These are phyloP conservation scores for Cephus nigrinus DNA, from an alignment of 2,888 invertebrate genomes.

Conservation along the genomic window DNA sequence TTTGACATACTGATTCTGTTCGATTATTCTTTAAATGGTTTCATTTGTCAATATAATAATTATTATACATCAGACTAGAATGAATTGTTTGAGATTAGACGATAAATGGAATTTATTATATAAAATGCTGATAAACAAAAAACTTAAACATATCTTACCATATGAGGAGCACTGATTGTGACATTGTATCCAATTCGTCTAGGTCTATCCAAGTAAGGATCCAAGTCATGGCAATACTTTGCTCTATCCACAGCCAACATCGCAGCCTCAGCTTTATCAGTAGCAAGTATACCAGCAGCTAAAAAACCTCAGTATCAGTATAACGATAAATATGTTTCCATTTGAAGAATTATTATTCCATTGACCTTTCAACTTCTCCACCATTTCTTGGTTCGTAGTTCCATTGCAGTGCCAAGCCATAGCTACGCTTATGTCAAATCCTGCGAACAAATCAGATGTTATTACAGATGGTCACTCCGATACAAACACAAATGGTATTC, in stretches of 20 bases:
- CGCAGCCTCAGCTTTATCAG: slow-evolving; percentile 80
- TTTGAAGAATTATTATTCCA: background rate
- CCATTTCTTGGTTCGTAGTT: slow-evolving; percentile 82
- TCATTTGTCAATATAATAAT: background rate
- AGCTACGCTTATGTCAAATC: slow-evolving; percentile 14
- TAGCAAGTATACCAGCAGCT: slow-evolving; percentile 87
- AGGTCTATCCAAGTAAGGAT: slow-evolving; percentile 91
- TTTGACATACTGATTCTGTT: background rate
- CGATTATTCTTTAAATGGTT: background rate
- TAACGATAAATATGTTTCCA: background rate
- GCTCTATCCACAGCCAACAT: slow-evolving; percentile 89
- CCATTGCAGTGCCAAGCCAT: slow-evolving; percentile 97
- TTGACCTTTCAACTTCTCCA: slow-evolving; percentile 83
- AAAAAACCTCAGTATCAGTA: slow-evolving; percentile 19
- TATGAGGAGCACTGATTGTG: slow-evolving; percentile 96
- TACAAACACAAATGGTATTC: background rate
- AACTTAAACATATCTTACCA: slow-evolving; percentile 72
- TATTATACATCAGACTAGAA: background rate
- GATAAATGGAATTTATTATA: slow-evolving; percentile 5
- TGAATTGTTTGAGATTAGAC: background rate
- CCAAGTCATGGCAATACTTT: slow-evolving; percentile 77
- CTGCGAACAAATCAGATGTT: background rate
- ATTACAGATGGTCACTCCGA: background rate
- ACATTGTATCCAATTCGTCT: slow-evolving; percentile 95
- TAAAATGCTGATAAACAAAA: background rate